Evolutionary conservation across 2,888 invertebrate species (phyloP), one percentile per base, ranked within the genome.

Genomic region (Nomada ferruginata): DNA sequence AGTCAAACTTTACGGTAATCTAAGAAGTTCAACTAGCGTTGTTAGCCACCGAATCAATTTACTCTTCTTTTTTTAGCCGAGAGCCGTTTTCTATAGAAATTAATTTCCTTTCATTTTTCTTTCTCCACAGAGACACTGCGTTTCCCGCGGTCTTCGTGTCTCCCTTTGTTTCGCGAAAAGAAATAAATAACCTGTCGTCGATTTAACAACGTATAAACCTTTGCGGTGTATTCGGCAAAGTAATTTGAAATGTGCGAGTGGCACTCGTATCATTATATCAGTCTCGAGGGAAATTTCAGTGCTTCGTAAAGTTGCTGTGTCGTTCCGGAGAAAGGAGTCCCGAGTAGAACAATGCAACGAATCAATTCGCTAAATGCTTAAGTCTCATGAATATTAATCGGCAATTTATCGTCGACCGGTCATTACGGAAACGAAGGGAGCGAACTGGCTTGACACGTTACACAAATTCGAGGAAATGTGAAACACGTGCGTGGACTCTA

Each of bases 271-370:
- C 69, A 73, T 79, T 79, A 59, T 61, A 65, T 36, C n/a, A 52
- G 47, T 65, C 87, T 53, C 86, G 53, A 18, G 87, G 86, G 84
- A 87, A 87, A 87, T 87, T 81, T 70, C 26, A 73, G 70, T 52
- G 60, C 18, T 78, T 84, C 68, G 47, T 79, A 64, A 78, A 78
- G 77, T 64, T 59, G 68, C n/a, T 59, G 78, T 36, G 74, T 77
- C 79, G 66, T 79, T 50, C 52, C 20, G 53, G 63, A 61, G 59
- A 71, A 53, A 71, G 74, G 64, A 59, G 76, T 36, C 36, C 36
- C 36, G 36, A 36, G 36, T 36, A 36, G 36, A 36, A 36, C 36
- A 36, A 36, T 36, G 36, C 36, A 36, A 36, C 36, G 36, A 36
- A 36, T 36, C 36, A 36, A 36, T 36, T 36, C 36, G 36, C 36